Evolutionary conservation across 2,888 invertebrate species (phyloP).

Genomic region (Scrobipalpa costella): DNA sequence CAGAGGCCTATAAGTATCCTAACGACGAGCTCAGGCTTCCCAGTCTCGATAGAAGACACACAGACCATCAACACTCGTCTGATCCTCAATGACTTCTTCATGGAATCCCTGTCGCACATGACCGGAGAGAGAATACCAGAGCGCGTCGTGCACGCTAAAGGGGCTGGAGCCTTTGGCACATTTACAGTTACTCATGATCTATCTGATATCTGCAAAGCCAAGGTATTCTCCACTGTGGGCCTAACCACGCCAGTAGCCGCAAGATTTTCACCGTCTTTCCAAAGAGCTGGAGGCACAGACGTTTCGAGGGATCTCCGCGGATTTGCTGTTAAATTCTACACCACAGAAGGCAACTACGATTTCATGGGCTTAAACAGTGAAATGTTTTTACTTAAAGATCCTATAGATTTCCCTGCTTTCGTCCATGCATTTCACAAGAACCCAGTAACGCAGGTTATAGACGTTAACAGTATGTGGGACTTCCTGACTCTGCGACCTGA

Average conservation of each 20-base stretch:
- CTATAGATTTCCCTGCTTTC: constrained; percentile 92
- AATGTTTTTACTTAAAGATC: constrained; percentile 93
- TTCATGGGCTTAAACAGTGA: constrained; percentile 94
- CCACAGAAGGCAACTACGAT: constrained; percentile 94
- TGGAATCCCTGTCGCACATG: constrained; percentile 89
- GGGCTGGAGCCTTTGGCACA: constrained; percentile 92
- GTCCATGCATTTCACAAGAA: constrained; percentile 96
- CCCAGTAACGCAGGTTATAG: constrained; percentile 91
- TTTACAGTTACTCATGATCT: constrained; percentile 93
- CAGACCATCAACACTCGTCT: constrained; percentile 89
- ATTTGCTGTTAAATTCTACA: constrained; percentile 95
- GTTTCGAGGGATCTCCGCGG: constrained; percentile 93
- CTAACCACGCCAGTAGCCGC: constrained; percentile 88
- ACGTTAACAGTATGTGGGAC: constrained; percentile 95
- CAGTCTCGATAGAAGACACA: constrained; percentile 85
- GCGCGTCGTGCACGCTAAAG: constrained; percentile 95
- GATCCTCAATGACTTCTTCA: constrained; percentile 87
- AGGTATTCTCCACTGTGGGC: constrained; percentile 86
- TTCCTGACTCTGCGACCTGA: constrained; percentile 92
- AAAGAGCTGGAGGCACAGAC: constrained; percentile 92
- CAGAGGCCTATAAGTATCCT: neutral
- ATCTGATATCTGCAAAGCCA: constrained; percentile 86
- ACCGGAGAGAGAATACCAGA: constrained; percentile 94
- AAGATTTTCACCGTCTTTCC: constrained; percentile 90
- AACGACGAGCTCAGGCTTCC: constrained; percentile 47